Evolutionary conservation across 2,113 vertebrate species (phyloP), one percentile per base, ranked within the genome.

Genomic region (Ceyx melanurus): DNA sequence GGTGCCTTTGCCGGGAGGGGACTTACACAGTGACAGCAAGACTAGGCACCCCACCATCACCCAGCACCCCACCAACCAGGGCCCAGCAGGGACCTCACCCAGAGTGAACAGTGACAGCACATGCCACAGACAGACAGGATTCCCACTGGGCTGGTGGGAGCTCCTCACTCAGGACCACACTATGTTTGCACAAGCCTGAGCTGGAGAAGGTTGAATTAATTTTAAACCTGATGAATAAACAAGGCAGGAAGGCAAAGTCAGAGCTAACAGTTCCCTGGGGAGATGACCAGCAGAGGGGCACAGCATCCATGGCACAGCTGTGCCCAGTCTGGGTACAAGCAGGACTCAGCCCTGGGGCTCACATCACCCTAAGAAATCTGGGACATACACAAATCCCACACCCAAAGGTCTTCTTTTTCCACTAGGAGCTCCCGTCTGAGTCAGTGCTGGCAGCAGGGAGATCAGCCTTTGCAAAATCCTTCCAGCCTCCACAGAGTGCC

Each of bases 221-320:
- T 94, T 96, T 93, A 96, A 96, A 95, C 75, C 64, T 94, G 89
- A 94, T 94, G 91, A 95, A 91, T 93, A 96, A 96, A 94, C 89
- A 96, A 68, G 78, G 64, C 78, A 64, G 87, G 54, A 91, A 93
- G 33, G 82, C 82, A 70, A 66, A 28, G 84, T 67, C 71, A 91
- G 87, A 84, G 62, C 64, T 92, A 2, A 4, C 78, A 71, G 56
- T 88, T 83, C 86, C 71, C 13, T 0, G 19, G 0, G 9, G 46
- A 31, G 79, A 88, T 89, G 85, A 50, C 57, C 62, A 42, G 64
- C 22, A 83, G 76, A 4, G 20, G 35, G 71, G 42, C 72, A 61
- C 22, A 65, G 64, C 33, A 73, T 50, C 13, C 6, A 0, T 1
- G 4, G 64, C 28, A 62, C 1, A 2, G 65, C 56, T 5, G 2